phyloP scores from a whole-genome alignment of 2,797 vertebrate genomes.

The Odontamblyopus rebecca region DNA sequence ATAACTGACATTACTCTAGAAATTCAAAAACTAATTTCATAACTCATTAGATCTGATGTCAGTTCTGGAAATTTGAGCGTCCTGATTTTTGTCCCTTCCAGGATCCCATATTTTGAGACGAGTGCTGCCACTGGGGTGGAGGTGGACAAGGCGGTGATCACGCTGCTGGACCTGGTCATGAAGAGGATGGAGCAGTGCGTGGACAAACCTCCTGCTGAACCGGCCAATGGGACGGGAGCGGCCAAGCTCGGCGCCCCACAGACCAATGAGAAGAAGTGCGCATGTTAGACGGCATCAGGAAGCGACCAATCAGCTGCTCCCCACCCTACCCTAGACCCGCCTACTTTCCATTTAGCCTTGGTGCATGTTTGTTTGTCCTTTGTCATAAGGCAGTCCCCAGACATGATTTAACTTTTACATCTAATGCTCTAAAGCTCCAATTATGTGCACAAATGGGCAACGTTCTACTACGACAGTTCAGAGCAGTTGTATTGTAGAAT shows the following conservation, averaged over 20 bases:
- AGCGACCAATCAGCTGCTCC: constrained; percentile 29
- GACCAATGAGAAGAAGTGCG: constrained; percentile 84
- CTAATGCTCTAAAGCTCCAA: not conserved
- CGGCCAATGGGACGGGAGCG: constrained; percentile 80
- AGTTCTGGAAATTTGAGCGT: too few species aligned
- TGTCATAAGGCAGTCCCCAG: not conserved
- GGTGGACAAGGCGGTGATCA: constrained; percentile 89
- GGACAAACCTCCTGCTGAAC: constrained; percentile 82
- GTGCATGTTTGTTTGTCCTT: constrained; percentile 11
- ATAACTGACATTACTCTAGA: too few species aligned
- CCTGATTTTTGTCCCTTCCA: constrained; percentile 42
- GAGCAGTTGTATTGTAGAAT: too few species aligned
- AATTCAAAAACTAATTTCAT: too few species aligned
- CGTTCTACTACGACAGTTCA: not conserved
- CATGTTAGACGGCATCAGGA: constrained; percentile 80
- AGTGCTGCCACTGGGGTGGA: constrained; percentile 89
- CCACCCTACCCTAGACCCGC: not conserved
- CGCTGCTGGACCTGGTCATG: constrained; percentile 95
- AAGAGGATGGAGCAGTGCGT: constrained; percentile 96
- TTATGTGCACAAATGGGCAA: not conserved
- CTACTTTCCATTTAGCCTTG: constrained; percentile 3
- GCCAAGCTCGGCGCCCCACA: constrained; percentile 77
- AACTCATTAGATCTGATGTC: too few species aligned
- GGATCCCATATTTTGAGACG: constrained; percentile 94
- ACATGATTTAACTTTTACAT: not conserved